Percentiles rank a stretch among this genome's conserved stretches.
phyloP scores from a whole-genome alignment of 2,888 invertebrate species.

The Dusona sp. region DNA sequence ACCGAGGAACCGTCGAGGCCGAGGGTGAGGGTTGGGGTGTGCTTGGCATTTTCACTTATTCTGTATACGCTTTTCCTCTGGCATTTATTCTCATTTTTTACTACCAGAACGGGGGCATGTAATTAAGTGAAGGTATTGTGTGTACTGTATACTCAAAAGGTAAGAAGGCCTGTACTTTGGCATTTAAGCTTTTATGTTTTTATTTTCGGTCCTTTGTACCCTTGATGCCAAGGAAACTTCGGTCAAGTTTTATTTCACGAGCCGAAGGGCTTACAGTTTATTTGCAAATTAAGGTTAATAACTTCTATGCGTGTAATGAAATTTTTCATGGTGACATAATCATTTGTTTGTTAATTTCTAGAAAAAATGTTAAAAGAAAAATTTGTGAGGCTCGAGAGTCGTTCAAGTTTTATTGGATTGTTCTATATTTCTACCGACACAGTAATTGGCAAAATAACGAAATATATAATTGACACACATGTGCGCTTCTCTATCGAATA shows the following conservation, averaged over 20 bases:
- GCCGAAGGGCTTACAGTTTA: neutral
- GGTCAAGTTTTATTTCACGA: neutral
- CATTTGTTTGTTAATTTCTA: neutral
- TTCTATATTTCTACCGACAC: neutral
- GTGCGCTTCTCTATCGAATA: neutral
- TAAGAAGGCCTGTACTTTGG: neutral
- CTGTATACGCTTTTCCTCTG: slow-evolving; percentile 27
- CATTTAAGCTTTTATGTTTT: neutral
- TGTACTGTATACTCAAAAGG: neutral
- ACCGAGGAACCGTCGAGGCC: neutral
- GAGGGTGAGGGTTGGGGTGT: neutral
- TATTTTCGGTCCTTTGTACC: neutral
- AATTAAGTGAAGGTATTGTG: neutral
- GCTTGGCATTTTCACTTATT: slow-evolving; percentile 44
- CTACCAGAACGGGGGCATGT: neutral
- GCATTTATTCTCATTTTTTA: neutral
- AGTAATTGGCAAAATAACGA: neutral
- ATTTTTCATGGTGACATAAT: neutral
- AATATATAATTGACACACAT: neutral
- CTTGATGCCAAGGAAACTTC: neutral
- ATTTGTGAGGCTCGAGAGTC: neutral
- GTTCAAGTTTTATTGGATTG: neutral
- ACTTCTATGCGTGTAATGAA: neutral
- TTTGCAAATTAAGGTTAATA: neutral
- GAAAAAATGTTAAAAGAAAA: neutral